phyloP scores from a whole-genome alignment of 2,797 vertebrate genomes.

The Acanthiza pusilla region DNA sequence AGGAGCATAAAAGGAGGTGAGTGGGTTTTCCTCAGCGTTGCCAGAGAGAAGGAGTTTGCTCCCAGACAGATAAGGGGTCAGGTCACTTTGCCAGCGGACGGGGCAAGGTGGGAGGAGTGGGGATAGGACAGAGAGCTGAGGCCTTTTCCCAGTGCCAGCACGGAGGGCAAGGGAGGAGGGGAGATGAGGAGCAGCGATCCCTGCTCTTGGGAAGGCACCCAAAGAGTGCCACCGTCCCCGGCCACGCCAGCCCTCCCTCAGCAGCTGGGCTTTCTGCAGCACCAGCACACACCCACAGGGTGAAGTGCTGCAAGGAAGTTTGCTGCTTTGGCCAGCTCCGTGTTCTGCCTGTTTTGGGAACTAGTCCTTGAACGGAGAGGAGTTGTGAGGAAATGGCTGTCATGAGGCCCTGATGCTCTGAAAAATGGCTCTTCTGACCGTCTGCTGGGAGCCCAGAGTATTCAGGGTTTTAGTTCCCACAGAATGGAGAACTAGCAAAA shows the following conservation, averaged over 20 bases:
- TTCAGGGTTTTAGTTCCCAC: not conserved
- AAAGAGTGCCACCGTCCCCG: not conserved
- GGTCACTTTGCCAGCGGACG: not conserved
- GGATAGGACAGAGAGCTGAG: not conserved
- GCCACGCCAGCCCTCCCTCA: not conserved
- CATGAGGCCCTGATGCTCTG: not conserved
- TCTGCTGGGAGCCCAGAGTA: not conserved
- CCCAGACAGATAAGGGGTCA: not conserved
- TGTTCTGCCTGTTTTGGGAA: not conserved
- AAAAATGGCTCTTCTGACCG: not conserved
- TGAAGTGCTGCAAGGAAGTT: not conserved
- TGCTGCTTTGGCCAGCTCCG: not conserved
- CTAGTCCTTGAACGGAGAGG: not conserved
- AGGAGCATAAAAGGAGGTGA: not conserved
- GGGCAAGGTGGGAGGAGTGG: not conserved
- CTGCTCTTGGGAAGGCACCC: not conserved
- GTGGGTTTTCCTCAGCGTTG: not conserved
- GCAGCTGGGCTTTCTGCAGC: not conserved
- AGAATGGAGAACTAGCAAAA: not conserved
- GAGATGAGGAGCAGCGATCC: not conserved
- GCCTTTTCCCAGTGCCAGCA: not conserved
- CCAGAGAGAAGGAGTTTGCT: not conserved
- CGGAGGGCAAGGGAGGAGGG: not conserved
- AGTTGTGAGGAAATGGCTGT: not conserved
- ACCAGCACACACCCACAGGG: not conserved